These are phyloP conservation scores for Aquatica leii DNA, from an alignment of 2,888 invertebrate genomes.

Conservation along the genomic window DNA sequence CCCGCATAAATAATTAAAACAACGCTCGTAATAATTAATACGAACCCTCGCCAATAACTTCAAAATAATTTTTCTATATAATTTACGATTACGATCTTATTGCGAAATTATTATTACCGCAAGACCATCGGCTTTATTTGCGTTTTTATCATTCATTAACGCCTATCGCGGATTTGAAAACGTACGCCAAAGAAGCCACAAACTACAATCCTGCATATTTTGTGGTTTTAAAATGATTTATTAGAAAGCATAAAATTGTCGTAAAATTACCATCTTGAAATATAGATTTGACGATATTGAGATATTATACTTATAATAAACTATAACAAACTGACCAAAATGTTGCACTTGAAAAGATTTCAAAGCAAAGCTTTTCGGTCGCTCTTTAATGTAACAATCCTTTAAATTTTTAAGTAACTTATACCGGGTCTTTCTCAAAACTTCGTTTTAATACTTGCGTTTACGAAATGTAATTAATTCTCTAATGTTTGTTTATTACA, in stretches of 20 bases:
- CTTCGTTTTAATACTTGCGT: too few species aligned
- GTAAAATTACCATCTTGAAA: background rate
- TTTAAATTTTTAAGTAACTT: too few species aligned
- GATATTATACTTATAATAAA: background rate
- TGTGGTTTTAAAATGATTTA: slow-evolving; percentile 1
- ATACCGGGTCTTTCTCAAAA: too few species aligned
- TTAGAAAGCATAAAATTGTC: slow-evolving; percentile 3
- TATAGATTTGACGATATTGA: background rate
- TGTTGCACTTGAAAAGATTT: background rate
- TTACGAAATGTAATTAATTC: too few species aligned
- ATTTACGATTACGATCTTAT: background rate
- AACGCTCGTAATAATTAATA: slow-evolving; percentile 1
- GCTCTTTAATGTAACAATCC: too few species aligned
- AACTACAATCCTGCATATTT: background rate
- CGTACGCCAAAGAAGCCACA: background rate
- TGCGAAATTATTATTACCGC: background rate
- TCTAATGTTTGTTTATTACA: too few species aligned
- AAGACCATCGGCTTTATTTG: background rate
- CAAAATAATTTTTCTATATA: too few species aligned
- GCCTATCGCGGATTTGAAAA: background rate
- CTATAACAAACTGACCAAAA: too few species aligned
- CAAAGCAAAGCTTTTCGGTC: too few species aligned
- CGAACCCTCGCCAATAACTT: background rate
- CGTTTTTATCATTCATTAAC: background rate
- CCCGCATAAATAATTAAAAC: slow-evolving; percentile 25